Evolutionary conservation across 1,140 invertebrate genomes (phyloP), one percentile per base, ranked within the genome.

Genomic region (Sycobia sp.): DNA sequence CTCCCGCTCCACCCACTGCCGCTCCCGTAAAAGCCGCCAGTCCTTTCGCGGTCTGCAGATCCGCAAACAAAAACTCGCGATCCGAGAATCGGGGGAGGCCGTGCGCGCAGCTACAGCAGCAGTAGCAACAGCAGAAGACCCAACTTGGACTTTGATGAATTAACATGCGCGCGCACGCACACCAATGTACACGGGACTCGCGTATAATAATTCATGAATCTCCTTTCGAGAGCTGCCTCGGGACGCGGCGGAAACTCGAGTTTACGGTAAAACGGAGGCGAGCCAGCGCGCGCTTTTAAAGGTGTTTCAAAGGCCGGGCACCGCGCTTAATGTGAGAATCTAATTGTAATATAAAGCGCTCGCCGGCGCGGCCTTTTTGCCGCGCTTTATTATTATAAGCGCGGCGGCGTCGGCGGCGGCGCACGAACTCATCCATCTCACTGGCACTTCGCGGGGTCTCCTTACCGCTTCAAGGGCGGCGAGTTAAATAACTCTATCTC

Each of bases 61-160:
- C 5, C 32, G 34, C 36, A 27, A 50, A 44, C 20, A 44, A 50
- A 50, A 50, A 16, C 47, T n/a, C n/a, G 9, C 34, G 34, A 50
- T 50, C 20, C 47, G 27, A 16, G 47, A 50, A 22, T 34, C 8
- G n/a, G n/a, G n/a, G n/a, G n/a, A n/a, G n/a, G n/a, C n/a, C n/a
- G 34, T 32, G 4, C 18, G 4, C 5, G 8, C 46, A 10, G 9
- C 9, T n/a, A 22, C 11, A 4, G 29, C 3, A 4, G 11, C 3
- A 14, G 36, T 32, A 36, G 11, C 18, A 20, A n/a, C 4, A 29
- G 20, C 10, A 2, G 20, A 25, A 11, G 23, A 25, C 9, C 20
- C 22, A 39, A 53, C 11, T 20, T 14, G 22, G 20, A 38, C 50
- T 53, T 53, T 53, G 34, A 53, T 53, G 50, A 39, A 53, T 53